Evolutionary conservation across 2,797 vertebrate species (phyloP), one percentile per base, ranked within the genome.

Genomic region (Ispidina lecontei): DNA sequence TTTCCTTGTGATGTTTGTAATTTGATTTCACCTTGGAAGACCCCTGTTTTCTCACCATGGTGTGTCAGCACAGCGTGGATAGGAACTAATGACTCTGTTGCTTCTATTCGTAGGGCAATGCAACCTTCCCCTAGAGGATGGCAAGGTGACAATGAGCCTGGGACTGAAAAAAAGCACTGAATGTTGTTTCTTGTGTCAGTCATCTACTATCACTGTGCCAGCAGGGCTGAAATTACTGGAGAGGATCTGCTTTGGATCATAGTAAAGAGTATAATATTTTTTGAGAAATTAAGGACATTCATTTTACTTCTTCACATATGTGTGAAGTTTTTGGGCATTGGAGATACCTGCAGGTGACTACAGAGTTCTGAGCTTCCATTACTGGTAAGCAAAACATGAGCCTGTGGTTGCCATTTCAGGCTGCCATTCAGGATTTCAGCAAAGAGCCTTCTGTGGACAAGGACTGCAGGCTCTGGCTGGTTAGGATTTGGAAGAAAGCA

Each of bases 1-100:
- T 99, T 99, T 69, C 98, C 98, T 88, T 98, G 98, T 8, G 98
- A 98, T 8, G 98, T 99, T 74, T 98, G 98, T 55, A 99, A 95
- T 92, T 99, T 98, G 90, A 99, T 99, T 93, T 98, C 98, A 6
- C 99, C 99, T 14, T 94, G 98, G 96, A 99, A 97, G 28, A 95
- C 91, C 14, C 99, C 99, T 0, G 98, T 99, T 95, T 97, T 98
- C 97, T 99, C 99, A 49, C 99, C 99, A 3, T 99, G 99, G 95
- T 99, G 99, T 44, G 99, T 99, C 92, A 99, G 97, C 2, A 98
- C 97, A 18, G 99, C 98, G 11, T 97, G 95, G 94, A 99, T 99
- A 89, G 98, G 98, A 9, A 98, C 97, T 95, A 98, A 98, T 41
- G 97, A 98, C 77, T 97, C 97, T 41, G 98, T 98, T 47, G 98